Conservation (phyloP, 1,140 invertebrate genomes). For the Sarcophaga peregrina region DNA sequence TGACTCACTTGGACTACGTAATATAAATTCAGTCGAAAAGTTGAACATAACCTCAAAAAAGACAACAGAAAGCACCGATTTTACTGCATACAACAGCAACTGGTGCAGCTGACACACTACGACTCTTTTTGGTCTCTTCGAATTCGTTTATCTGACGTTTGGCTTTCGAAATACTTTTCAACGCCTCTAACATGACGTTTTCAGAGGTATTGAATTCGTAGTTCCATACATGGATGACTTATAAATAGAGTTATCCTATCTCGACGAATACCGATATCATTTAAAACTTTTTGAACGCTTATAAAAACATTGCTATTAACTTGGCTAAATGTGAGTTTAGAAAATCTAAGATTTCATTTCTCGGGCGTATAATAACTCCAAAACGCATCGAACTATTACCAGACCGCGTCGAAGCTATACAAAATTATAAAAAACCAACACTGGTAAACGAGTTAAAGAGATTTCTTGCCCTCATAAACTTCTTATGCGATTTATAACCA, state of each 20-base stretch:
- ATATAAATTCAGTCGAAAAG: too few species aligned
- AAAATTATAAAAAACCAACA: too few species aligned
- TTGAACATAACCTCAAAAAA: too few species aligned
- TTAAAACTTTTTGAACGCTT: conserved; percentile 48
- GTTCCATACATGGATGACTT: conserved; percentile 68
- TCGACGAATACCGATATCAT: conserved; percentile 56
- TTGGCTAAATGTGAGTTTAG: conserved; percentile 44
- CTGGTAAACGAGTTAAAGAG: conserved; percentile 46
- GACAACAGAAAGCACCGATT: too few species aligned
- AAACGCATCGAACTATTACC: conserved; percentile 49
- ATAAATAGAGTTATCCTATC: conserved; percentile 61
- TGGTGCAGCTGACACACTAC: conserved; percentile 43
- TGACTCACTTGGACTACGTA: neutral
- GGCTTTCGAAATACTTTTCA: conserved; percentile 68
- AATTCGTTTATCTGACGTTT: conserved; percentile 64
- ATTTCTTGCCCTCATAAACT: conserved; percentile 66
- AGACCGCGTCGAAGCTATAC: conserved; percentile 44
- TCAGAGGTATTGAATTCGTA: conserved; percentile 59
- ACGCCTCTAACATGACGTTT: conserved; percentile 66
- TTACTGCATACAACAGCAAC: too few species aligned
- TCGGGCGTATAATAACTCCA: conserved; percentile 49
- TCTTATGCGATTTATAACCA: conserved; percentile 3
- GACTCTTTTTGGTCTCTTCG: conserved; percentile 64
- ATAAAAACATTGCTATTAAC: conserved; percentile 48
- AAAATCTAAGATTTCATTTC: conserved; percentile 51